Evolutionary conservation across 1,140 invertebrate genomes (phyloP).

Genomic region (Coelopa frigida): DNA sequence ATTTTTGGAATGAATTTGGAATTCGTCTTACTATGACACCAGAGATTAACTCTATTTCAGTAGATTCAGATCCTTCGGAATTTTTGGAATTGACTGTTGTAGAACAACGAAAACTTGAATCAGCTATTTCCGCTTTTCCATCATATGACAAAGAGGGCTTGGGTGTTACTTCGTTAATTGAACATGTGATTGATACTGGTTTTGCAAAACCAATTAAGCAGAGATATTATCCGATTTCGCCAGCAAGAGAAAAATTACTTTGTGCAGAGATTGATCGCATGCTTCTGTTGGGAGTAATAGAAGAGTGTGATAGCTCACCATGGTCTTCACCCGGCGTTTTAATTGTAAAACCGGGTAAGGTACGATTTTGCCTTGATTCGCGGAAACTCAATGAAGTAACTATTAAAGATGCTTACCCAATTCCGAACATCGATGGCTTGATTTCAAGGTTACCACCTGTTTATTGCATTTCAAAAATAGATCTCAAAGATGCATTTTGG

Average conservation of each 20-base stretch:
- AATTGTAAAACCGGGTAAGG: slow-evolving; percentile 1
- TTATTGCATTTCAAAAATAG: slow-evolving; percentile 21
- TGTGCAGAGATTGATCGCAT: slow-evolving; percentile 22
- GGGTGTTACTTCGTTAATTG: neutral
- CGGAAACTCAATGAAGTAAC: slow-evolving; percentile 38
- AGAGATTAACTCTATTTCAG: neutral
- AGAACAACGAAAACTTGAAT: neutral
- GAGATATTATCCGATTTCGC: slow-evolving; percentile 20
- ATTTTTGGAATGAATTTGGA: slow-evolving; percentile 13
- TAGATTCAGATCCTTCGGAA: neutral
- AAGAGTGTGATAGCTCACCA: slow-evolving; percentile 15
- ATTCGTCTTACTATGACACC: neutral
- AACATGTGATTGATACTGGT: slow-evolving; percentile 1
- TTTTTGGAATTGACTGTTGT: neutral
- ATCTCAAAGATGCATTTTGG: slow-evolving; percentile 28
- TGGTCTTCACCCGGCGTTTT: slow-evolving; percentile 8
- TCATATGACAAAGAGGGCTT: slow-evolving; percentile 1
- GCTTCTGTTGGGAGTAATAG: slow-evolving; percentile 21
- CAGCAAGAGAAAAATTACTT: slow-evolving; percentile 17
- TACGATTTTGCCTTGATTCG: slow-evolving; percentile 36
- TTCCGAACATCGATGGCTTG: slow-evolving; percentile 27
- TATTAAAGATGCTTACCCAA: slow-evolving; percentile 28
- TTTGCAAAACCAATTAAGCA: slow-evolving; percentile 17
- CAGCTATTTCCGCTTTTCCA: slow-evolving; percentile 1
- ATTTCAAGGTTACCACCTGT: slow-evolving; percentile 30